These are phyloP conservation scores for Lineus longissimus DNA, from an alignment of 1,140 invertebrate species.

Conservation along the genomic window DNA sequence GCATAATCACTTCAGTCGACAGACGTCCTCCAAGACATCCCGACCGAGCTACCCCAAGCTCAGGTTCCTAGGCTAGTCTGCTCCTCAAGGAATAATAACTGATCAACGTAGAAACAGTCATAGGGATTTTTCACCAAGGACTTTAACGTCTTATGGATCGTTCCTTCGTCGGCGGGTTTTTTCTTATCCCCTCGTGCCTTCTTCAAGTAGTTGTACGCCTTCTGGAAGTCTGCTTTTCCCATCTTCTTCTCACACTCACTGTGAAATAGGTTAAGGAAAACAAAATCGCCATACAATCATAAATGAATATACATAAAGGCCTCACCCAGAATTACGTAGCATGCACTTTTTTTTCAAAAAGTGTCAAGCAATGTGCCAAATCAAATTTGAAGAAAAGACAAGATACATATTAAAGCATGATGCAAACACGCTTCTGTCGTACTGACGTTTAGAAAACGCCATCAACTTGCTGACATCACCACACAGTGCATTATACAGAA, in stretches of 20 bases:
- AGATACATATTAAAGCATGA: no score
- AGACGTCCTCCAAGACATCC: no score
- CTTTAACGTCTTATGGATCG: conserved; percentile 33
- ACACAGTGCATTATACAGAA: no score
- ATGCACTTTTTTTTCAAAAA: background rate
- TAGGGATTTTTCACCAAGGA: conserved; percentile 45
- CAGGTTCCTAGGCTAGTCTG: no score
- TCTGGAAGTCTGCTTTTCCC: conserved; percentile 42
- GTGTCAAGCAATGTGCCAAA: background rate
- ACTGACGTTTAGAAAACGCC: no score
- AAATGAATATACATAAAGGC: background rate
- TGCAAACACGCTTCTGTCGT: no score
- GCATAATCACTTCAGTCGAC: no score
- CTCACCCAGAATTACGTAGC: background rate
- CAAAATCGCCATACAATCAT: background rate
- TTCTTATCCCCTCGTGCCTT: conserved; percentile 32
- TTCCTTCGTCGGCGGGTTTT: conserved; percentile 25
- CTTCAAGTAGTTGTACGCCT: conserved; percentile 47
- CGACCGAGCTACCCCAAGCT: no score
- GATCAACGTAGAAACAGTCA: conserved; percentile 52
- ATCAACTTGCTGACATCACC: no score
- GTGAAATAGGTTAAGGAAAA: conserved; percentile 12
- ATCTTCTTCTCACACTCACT: conserved; percentile 47
- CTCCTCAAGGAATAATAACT: conserved; percentile 52
- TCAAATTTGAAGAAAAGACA: no score